Base-by-base conservation (phyloP, 2,113 vertebrate genomes). In the Neotragus moschatus region DNA sequence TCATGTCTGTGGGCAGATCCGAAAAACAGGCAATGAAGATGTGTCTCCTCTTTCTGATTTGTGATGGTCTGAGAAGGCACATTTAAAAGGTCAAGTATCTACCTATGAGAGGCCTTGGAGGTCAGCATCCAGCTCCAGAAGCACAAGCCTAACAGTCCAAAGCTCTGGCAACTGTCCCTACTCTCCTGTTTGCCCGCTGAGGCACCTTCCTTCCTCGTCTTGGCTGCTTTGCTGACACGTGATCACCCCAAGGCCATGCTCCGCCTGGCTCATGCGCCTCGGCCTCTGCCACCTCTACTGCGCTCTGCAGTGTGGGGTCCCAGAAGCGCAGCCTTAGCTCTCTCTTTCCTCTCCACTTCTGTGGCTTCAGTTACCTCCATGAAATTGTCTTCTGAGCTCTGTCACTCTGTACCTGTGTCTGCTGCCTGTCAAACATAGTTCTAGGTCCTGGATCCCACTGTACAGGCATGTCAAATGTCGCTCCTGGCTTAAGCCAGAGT, bases 301-400 rank as follows among this genome's bases (percentile, higher is more conserved):
- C 36, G 19, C 19, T 49, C 25, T 39, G 23, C 58, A 47, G 43
- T 25, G 61, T 36, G 39, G 70, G 30, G 9, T 28, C 30, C 23
- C 89, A n/a, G 66, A 33, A 84, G 17, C 30, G 33, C 16, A 30
- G 43, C 73, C 49, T 21, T 39, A 23, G n/a, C 56, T 2, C 5
- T 2, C 5, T 58, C 30, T 66, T 0, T 0, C 11, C 26, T 19
- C 13, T 82, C 36, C 1, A 1, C n/a, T 39, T 33, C 45, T 36
- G 9, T 36, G 47, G 70, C 73, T 53, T 85, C 86, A 28, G 10
- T 85, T 79, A 13, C 14, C 25, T 36, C 84, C 9, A 1, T 23
- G 53, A 84, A 45, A 17, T 6, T 17, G 17, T 47, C 21, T 70
- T 51, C 58, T 90, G 85, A 89, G 58, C 36, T 58, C 36, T 23